Evolutionary conservation across 2,113 vertebrate species (phyloP), one percentile per base, ranked within the genome.

Genomic region (Buteo buteo): DNA sequence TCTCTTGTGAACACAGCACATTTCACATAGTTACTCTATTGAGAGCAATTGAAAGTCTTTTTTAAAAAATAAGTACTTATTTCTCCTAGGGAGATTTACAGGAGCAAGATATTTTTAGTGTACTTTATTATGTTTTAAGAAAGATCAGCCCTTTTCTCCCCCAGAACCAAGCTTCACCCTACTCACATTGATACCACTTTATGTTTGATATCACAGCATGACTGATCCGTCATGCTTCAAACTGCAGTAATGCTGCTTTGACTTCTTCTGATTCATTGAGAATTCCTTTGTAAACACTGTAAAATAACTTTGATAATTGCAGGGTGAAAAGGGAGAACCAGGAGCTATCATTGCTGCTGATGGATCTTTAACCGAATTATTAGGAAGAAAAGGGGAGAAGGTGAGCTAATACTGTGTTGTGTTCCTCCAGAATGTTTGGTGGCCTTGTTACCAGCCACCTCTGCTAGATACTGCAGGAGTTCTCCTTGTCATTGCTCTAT

Each of bases 251-350:
- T 31, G 17, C 16, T 77, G 58, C 67, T 90, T 80, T 86, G 49
- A 58, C 66, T 84, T 55, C 29, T 71, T 61, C 57, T 90, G 74
- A 57, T 83, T 96, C 72, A 82, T 36, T 77, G 58, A 79, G 54
- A 88, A 20, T n/a, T 80, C 28, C 66, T 74, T 77, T 89, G 62
- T 70, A 82, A 94, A 70, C 69, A 59, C 44, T 69, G 3, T 38
- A 49, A 73, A 94, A 89, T 67, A 17, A 36, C 82, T 97, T 73
- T 88, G 64, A 91, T 78, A 49, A 88, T 97, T 98, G 18, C 93
- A 99, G 99, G 99, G 99, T 34, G 98, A 99, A 97, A 99, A 99
- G 93, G 99, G 99, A 25, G 99, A 99, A 80, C 98, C 99, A 2
- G 99, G 98, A 14, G 50, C 96, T 40, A 38, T 98, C 65, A 49